A percentile compares a stretch with the other conserved stretches of the same genome.
These are phyloP conservation scores for Anoplolepis gracilipes DNA, from an alignment of 1,140 invertebrate genomes.

Conservation along the genomic window DNA sequence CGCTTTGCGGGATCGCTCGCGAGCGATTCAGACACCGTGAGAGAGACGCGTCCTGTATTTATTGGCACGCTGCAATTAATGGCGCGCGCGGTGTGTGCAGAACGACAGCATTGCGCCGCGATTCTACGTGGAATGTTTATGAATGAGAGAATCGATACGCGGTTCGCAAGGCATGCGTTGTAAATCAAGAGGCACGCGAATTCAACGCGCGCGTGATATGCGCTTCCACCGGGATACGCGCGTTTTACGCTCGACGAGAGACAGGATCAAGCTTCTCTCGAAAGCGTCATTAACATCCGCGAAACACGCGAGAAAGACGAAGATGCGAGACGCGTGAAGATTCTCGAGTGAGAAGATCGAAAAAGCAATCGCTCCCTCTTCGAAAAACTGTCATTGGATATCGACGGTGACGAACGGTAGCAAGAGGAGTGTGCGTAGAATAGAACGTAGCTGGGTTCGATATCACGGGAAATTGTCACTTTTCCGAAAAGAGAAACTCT, in stretches of 20 bases:
- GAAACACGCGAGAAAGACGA: too few species aligned
- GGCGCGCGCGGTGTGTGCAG: neutral
- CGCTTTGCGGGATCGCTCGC: conserved; percentile 42
- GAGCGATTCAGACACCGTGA: conserved; percentile 48
- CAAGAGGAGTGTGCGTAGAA: neutral
- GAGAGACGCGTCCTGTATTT: conserved; percentile 54
- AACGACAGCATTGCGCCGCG: neutral
- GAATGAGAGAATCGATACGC: conserved; percentile 46
- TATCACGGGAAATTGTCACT: conserved; percentile 49
- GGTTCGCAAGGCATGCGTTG: conserved; percentile 28
- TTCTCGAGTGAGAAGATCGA: neutral
- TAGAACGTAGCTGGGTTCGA: neutral
- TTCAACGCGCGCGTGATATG: conserved; percentile 24
- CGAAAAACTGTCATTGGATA: conserved; percentile 45
- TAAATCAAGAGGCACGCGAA: conserved; percentile 44
- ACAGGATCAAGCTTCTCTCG: neutral
- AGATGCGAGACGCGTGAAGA: too few species aligned
- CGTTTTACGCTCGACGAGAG: conserved; percentile 22
- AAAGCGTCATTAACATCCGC: conserved; percentile 12
- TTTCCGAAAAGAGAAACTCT: conserved; percentile 32
- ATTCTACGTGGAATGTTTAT: conserved; percentile 52
- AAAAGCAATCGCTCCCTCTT: neutral
- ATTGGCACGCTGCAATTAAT: conserved; percentile 60
- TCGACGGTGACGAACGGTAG: conserved; percentile 1
- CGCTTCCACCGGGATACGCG: neutral